phyloP scores from a whole-genome alignment of 2,797 vertebrate genomes.

The Lophius americanus region DNA sequence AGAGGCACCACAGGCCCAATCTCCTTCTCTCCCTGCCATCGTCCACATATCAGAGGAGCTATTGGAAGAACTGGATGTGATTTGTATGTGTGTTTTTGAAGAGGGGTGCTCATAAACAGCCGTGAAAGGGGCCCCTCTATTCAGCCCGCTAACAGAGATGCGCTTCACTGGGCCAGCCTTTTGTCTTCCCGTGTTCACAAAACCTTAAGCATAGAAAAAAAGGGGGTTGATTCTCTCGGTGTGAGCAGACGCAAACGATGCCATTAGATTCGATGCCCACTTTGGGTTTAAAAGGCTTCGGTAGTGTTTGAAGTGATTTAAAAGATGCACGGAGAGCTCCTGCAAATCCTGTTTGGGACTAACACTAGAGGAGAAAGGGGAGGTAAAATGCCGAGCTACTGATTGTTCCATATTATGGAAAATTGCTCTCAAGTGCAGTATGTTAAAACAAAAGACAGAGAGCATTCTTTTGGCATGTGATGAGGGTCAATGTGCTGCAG shows the following conservation, averaged over 20 bases:
- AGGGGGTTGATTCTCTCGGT: constrained; percentile 58
- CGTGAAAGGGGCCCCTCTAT: constrained; percentile 82
- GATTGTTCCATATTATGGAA: constrained; percentile 75
- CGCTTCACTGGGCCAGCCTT: constrained; percentile 75
- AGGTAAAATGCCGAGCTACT: constrained; percentile 72
- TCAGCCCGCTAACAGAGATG: constrained; percentile 74
- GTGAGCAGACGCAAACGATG: constrained; percentile 76
- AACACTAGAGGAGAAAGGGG: constrained; percentile 66
- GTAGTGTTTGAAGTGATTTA: constrained; percentile 80
- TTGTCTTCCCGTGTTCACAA: constrained; percentile 76
- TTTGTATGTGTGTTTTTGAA: constrained; percentile 84
- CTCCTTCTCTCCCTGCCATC: constrained; percentile 32
- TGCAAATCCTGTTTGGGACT: constrained; percentile 76
- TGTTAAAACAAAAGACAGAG: constrained; percentile 76
- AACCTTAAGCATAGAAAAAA: constrained; percentile 67
- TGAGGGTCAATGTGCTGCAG: constrained; percentile 66
- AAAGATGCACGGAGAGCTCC: constrained; percentile 71
- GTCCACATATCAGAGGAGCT: constrained; percentile 60
- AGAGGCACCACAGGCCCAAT: constrained; percentile 38
- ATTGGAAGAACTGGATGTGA: constrained; percentile 79
- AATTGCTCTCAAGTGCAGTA: constrained; percentile 69
- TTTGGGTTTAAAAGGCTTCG: constrained; percentile 71
- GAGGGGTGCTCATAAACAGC: constrained; percentile 81
- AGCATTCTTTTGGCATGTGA: constrained; percentile 76
- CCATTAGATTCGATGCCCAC: constrained; percentile 77